A percentile compares a stretch with the other conserved stretches of the same genome.
phyloP scores from a whole-genome alignment of 2,113 vertebrate genomes.

The Xiphophorus hellerii region DNA sequence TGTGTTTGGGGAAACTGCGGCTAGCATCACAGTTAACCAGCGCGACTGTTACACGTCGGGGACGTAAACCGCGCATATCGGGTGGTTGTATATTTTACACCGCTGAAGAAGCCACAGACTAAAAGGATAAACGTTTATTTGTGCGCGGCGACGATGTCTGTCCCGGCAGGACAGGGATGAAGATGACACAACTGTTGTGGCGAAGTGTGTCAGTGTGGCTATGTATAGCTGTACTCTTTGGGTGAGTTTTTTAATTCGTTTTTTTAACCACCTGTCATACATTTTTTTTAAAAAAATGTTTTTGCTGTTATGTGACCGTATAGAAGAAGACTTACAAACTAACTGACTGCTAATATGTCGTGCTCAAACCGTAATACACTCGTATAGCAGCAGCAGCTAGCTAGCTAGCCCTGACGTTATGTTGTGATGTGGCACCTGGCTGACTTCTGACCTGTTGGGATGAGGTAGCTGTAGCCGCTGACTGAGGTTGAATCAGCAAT shows the following conservation, averaged over 20 bases:
- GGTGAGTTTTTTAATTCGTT: slow-evolving; percentile 59
- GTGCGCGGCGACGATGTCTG: slow-evolving; percentile 65
- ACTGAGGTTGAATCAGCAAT: background rate
- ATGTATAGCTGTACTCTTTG: slow-evolving; percentile 50
- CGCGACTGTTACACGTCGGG: background rate
- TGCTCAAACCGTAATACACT: background rate
- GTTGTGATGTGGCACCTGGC: slow-evolving; percentile 74
- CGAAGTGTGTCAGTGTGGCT: slow-evolving; percentile 71
- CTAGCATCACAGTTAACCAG: slow-evolving; percentile 36
- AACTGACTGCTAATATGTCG: background rate
- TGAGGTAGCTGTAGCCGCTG: slow-evolving; percentile 15
- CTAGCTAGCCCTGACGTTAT: slow-evolving; percentile 3
- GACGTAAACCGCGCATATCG: background rate
- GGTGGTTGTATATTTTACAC: background rate
- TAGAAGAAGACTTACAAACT: background rate
- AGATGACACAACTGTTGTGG: slow-evolving; percentile 67
- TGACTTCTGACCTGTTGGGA: slow-evolving; percentile 41
- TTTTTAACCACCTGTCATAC: fast-evolving
- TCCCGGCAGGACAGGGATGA: slow-evolving; percentile 75
- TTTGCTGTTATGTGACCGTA: background rate
- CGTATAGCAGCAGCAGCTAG: slow-evolving; percentile 3
- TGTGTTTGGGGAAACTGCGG: slow-evolving; percentile 11
- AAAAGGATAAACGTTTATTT: slow-evolving; percentile 13
- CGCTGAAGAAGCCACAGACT: background rate
- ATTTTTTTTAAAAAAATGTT: background rate